phyloP scores from a whole-genome alignment of 2,888 invertebrate species.

The Noctua pronuba region DNA sequence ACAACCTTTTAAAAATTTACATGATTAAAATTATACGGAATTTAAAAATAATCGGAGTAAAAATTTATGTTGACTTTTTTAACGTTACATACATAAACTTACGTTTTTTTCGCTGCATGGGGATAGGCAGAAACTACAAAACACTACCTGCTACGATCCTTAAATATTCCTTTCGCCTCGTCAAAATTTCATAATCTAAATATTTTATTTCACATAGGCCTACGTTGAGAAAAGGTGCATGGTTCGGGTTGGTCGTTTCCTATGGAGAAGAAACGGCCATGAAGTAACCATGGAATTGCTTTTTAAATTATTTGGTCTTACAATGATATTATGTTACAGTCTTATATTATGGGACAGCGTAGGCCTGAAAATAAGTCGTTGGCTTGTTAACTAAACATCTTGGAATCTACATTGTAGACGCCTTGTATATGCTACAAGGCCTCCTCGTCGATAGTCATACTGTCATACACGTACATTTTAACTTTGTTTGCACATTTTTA shows the following conservation, averaged over 20 bases:
- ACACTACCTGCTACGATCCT: background rate
- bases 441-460: background rate
- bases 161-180: background rate
- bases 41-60: background rate
- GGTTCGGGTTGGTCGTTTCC: background rate
- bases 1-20: background rate
- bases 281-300: background rate
- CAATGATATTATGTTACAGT: background rate
- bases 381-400: background rate
- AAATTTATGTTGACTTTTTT: background rate
- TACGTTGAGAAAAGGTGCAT: background rate
- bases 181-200: background rate
- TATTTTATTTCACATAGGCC: background rate
- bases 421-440: background rate
- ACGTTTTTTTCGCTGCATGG: background rate
- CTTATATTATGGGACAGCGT: background rate
- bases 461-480: background rate
- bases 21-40: background rate
- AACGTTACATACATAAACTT: background rate
- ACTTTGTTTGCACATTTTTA: background rate
- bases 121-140: background rate
- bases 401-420: background rate
- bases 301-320: background rate
- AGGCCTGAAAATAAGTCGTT: background rate
- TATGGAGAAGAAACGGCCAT: background rate